Conservation (phyloP, 2,113 vertebrate species). For the Eira barbara region DNA sequence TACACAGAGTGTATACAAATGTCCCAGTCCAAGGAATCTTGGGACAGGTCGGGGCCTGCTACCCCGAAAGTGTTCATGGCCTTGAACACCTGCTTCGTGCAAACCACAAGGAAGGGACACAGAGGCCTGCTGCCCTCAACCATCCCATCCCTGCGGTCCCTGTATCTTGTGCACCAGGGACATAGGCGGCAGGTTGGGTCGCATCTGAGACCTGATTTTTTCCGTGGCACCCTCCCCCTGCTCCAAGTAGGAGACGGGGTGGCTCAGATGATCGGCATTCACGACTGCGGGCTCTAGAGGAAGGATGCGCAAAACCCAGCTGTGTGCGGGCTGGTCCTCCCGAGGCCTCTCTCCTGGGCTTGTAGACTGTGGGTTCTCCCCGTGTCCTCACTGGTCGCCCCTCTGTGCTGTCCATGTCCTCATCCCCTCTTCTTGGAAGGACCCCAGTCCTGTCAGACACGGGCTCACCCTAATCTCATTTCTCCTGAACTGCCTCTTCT, state of each 20-base stretch:
- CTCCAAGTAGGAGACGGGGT: not conserved
- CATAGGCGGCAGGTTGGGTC: not conserved
- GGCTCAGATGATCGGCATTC: not conserved
- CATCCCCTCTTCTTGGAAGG: not conserved
- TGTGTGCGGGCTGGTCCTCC: not conserved
- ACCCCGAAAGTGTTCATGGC: not conserved
- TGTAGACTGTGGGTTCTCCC: not conserved
- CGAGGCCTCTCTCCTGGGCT: not conserved
- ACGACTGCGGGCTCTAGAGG: not conserved
- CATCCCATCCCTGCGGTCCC: not conserved
- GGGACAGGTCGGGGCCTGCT: not conserved
- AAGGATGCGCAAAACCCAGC: too few species aligned
- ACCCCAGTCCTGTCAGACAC: not conserved
- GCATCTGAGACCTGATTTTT: not conserved
- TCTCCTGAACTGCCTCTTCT: not conserved
- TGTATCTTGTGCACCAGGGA: not conserved
- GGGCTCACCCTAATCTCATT: not conserved
- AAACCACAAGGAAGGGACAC: not conserved
- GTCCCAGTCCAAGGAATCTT: not conserved
- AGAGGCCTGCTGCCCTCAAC: fast-evolving
- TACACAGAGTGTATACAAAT: not conserved
- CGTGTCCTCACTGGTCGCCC: not conserved
- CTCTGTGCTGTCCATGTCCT: not conserved
- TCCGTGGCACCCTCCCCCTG: fast-evolving
- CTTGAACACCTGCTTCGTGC: fast-evolving